Evolutionary conservation across 2,888 invertebrate species (phyloP).

Genomic region (Limenitis camilla): DNA sequence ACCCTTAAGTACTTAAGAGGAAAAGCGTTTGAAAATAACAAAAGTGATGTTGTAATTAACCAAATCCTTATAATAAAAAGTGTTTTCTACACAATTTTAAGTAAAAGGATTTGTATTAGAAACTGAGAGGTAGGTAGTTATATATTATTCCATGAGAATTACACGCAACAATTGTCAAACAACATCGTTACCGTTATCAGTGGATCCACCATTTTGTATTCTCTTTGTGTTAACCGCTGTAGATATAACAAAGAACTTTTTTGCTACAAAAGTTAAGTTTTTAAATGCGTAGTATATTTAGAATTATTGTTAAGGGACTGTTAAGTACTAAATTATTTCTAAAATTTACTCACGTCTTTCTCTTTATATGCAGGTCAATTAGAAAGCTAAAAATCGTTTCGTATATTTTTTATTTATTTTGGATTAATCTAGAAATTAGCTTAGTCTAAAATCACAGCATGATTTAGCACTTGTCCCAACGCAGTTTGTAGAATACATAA

Average conservation of each 20-base stretch:
- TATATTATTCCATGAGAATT: background rate
- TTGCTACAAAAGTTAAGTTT: background rate
- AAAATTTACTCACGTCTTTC: no score
- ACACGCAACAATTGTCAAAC: conserved; percentile 14
- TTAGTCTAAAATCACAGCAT: background rate
- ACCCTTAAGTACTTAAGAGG: background rate
- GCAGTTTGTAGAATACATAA: conserved; percentile 18
- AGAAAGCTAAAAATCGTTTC: background rate
- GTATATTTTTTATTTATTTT: background rate
- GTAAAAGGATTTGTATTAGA: background rate
- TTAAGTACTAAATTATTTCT: no score
- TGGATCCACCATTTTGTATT: conserved; percentile 24
- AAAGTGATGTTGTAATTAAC: background rate
- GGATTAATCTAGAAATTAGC: background rate
- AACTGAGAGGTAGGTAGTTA: background rate
- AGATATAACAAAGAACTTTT: conserved; percentile 8
- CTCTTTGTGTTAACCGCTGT: conserved; percentile 16
- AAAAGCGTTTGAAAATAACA: background rate
- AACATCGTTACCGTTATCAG: conserved; percentile 13
- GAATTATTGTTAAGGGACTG: background rate
- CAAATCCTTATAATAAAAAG: background rate
- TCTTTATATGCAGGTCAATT: no score
- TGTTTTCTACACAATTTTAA: background rate
- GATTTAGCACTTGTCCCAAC: conserved; percentile 15
- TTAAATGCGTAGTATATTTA: background rate